Conservation (phyloP, 2,113 vertebrate species). For the Albula glossodonta region DNA sequence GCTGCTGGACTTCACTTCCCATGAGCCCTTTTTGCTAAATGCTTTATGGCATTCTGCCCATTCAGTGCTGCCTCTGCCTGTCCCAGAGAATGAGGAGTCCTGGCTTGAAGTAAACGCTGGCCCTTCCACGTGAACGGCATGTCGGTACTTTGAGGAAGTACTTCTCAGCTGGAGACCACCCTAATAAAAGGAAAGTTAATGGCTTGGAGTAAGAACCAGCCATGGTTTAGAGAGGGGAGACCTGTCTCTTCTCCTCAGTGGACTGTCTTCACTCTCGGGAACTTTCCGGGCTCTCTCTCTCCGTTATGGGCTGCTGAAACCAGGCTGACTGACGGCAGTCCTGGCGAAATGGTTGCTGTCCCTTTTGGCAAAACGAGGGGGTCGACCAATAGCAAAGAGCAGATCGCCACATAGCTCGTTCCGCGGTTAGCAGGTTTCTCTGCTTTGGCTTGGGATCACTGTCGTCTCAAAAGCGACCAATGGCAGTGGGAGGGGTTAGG, state of each 20-base stretch:
- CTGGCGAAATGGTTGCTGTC: conserved; percentile 65
- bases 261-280: neutral
- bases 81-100: conserved; percentile 39
- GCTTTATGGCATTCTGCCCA: conserved; percentile 60
- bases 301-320: conserved; percentile 15
- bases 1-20: conserved; percentile 52
- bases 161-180: neutral
- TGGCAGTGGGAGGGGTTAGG: conserved; percentile 62
- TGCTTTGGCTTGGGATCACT: conserved; percentile 53
- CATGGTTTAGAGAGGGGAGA: neutral
- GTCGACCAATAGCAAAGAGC: conserved; percentile 58
- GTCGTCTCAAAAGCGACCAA: conserved; percentile 68
- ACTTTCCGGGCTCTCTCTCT: neutral
- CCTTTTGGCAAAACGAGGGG: conserved; percentile 65
- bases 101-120: neutral
- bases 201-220: neutral
- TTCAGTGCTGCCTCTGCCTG: conserved; percentile 55
- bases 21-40: conserved; percentile 61
- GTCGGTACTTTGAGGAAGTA: neutral
- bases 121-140: neutral
- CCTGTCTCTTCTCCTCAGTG: neutral
- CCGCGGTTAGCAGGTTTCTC: conserved; percentile 60
- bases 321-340: conserved; percentile 54
- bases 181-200: neutral
- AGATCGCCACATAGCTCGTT: conserved; percentile 60